Conservation (phyloP, 2,888 invertebrate species). For the Onthophagus sagittarius region DNA sequence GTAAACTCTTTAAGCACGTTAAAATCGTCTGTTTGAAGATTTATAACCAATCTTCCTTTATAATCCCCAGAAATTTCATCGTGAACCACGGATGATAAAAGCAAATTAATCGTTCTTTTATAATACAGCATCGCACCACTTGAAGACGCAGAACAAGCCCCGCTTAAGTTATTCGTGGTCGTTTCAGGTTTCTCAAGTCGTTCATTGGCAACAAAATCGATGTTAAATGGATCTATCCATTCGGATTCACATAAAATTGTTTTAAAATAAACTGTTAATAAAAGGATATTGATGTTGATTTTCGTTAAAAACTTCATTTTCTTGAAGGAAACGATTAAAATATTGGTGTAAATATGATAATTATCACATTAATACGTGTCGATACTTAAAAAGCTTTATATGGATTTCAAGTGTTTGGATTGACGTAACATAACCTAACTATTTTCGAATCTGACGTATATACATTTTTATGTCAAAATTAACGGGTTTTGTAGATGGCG, state of each 20-base stretch:
- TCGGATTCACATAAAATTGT: not conserved
- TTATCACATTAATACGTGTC: too few species aligned
- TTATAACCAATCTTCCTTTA: slow-evolving; percentile 15
- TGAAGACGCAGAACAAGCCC: not conserved
- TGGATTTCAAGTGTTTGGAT: too few species aligned
- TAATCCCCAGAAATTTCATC: slow-evolving; percentile 15
- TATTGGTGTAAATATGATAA: too few species aligned
- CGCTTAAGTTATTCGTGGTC: not conserved
- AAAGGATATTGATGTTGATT: not conserved
- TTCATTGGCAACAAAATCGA: slow-evolving; percentile 6
- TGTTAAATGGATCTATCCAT: slow-evolving; percentile 18
- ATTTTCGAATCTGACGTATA: too few species aligned
- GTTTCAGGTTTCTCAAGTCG: not conserved
- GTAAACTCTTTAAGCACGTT: slow-evolving; percentile 15
- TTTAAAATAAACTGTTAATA: not conserved
- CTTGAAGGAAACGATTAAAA: not conserved
- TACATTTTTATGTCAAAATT: too few species aligned
- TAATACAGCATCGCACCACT: slow-evolving; percentile 15
- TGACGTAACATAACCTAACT: too few species aligned
- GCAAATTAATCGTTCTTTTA: slow-evolving; percentile 17
- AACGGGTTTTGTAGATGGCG: too few species aligned
- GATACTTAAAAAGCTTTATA: too few species aligned
- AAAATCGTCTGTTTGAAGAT: slow-evolving; percentile 15
- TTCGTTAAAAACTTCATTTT: not conserved
- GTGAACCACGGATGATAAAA: slow-evolving; percentile 10